Percentiles rank a stretch among this genome's conserved stretches.
These are phyloP conservation scores for Eurosta solidaginis DNA, from an alignment of 1,140 invertebrate genomes.

Conservation along the genomic window DNA sequence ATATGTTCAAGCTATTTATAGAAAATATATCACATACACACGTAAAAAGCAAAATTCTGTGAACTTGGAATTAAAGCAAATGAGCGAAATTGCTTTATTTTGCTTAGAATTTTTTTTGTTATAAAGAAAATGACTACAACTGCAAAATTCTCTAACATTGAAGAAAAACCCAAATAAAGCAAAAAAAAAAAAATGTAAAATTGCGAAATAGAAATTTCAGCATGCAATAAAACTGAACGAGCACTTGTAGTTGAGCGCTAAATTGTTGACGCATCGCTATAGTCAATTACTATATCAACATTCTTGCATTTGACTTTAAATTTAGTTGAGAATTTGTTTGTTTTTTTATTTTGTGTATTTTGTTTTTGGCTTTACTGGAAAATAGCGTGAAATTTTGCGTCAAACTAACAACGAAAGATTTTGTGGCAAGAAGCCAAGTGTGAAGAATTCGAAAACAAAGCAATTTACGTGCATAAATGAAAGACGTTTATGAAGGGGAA, in stretches of 20 bases:
- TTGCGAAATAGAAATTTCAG: background rate
- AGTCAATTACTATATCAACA: slow-evolving; percentile 9
- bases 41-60: background rate
- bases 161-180: background rate
- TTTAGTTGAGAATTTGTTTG: too few relatives aligned
- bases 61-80: background rate
- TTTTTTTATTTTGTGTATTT: background rate
- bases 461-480: background rate
- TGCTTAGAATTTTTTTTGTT: background rate
- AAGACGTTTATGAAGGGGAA: too few relatives aligned
- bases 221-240: background rate
- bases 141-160: background rate
- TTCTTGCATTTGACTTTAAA: background rate
- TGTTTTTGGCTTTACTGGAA: background rate
- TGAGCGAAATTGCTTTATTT: background rate
- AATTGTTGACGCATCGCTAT: background rate
- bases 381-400: background rate
- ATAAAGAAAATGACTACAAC: background rate
- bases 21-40: background rate
- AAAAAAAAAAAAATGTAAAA: background rate
- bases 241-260: background rate
- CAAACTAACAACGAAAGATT: background rate
- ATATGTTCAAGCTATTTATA: background rate
- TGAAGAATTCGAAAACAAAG: background rate
- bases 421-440: slow-evolving; percentile 20